Evolutionary conservation across 2,888 invertebrate species (phyloP).

Genomic region (Rotaria socialis): DNA sequence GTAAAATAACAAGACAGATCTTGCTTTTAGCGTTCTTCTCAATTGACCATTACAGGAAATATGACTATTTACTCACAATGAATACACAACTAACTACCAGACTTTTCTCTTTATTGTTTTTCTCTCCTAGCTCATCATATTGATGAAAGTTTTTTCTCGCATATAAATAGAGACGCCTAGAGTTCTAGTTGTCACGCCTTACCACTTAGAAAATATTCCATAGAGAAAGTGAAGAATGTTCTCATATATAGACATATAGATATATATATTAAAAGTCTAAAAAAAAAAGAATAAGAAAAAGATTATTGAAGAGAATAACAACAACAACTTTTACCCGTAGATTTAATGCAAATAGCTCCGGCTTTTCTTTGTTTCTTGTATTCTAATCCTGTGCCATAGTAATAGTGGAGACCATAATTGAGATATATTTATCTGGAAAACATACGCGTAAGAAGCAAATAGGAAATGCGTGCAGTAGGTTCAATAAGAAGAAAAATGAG

Average conservation of each 20-base stretch:
- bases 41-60: conserved; percentile 2
- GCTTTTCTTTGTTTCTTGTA: not conserved
- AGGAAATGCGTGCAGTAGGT: conserved; percentile 18
- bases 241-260: not conserved
- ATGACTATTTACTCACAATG: not conserved
- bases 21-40: not conserved
- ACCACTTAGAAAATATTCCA: not conserved
- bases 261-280: not conserved
- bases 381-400: not conserved
- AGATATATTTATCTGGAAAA: conserved; percentile 27
- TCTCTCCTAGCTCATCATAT: not conserved
- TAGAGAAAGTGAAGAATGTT: too few relatives aligned
- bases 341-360: not conserved
- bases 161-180: not conserved
- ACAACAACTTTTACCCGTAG: not conserved
- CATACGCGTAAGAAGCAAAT: not conserved
- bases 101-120: not conserved
- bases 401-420: not conserved
- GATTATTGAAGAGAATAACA: not conserved
- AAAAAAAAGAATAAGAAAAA: not conserved
- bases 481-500: conserved; percentile 27
- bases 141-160: not conserved
- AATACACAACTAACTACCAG: not conserved
- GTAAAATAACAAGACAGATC: not conserved
- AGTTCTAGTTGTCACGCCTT: not conserved